Evolutionary conservation across 1,140 invertebrate genomes (phyloP), one percentile per base, ranked within the genome.

Genomic region (Heliconius himera): DNA sequence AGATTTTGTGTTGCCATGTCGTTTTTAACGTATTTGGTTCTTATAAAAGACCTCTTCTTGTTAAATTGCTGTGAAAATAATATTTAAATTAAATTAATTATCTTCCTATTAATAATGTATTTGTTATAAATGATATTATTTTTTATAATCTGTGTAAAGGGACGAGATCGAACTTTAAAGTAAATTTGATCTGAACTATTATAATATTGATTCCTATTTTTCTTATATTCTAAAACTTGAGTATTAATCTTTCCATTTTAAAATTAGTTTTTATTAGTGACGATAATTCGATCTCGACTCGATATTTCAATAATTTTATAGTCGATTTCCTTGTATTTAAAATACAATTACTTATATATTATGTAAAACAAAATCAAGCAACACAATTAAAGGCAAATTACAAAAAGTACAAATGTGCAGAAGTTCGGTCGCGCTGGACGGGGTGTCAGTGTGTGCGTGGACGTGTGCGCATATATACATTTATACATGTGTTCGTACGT

Each of bases 401-500:
- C 22, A 66, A 66, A 85, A 90, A 92, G 92, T 93, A 93, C 92
- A 93, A 93, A 90, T 94, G 93, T 93, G 93, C 93, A 93, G 93
- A 94, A 93, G 93, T 93, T 94, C 89, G 81, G 81, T 87, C 82
- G 89, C 89, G 90, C 89, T 71, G 29, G 70, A 26, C 36, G 70
- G 29, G 70, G 70, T 71, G 70, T 71, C 60, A 26, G 60, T 66
- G 60, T 66, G 60, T 66, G 73, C 41, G 46, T 51, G 41, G 11
- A 51, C 18, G 49, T 51, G 49, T 51, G 16, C 16, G 26, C 18
- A 51, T 51, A 20, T 51, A 51, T 51, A 49, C 46, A 49, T 5
- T 49, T 73, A n/a, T 54, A 56, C 74, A 82, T 22, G 81, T 74
- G 77, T 73, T 76, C 75, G 81, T 84, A 16, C 41, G 41, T 46